phyloP scores from a whole-genome alignment of 2,797 vertebrate genomes.

The Emydoidea blandingii region DNA sequence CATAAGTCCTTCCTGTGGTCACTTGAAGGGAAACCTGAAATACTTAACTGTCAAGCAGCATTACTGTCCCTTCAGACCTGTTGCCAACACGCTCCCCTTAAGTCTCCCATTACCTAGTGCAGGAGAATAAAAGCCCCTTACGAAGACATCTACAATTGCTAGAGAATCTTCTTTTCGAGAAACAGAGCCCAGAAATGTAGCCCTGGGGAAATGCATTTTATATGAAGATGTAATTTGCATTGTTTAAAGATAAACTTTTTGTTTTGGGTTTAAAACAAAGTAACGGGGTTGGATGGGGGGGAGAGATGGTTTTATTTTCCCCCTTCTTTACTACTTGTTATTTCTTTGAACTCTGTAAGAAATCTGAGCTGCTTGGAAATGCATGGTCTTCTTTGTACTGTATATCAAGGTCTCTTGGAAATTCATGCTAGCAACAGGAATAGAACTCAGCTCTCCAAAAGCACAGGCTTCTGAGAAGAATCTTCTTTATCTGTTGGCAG shows the following conservation, averaged over 20 bases:
- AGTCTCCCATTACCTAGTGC: conserved; percentile 42
- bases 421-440: background rate
- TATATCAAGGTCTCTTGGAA: background rate
- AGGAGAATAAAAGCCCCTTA: conserved; percentile 62
- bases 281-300: background rate
- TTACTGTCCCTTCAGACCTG: conserved; percentile 49
- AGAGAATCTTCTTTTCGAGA: conserved; percentile 57
- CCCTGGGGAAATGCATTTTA: conserved; percentile 60
- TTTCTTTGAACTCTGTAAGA: background rate
- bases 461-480: background rate
- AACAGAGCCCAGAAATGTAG: conserved; percentile 58
- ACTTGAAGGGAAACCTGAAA: conserved; percentile 7
- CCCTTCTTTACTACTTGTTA: background rate
- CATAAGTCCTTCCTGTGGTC: background rate
- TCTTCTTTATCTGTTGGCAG: background rate
- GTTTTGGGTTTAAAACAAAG: conserved; percentile 59
- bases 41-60: conserved; percentile 29
- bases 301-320: background rate
- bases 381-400: background rate
- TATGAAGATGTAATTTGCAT: conserved; percentile 42
- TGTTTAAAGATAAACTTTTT: conserved; percentile 70
- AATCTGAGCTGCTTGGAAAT: background rate
- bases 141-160: conserved; percentile 49
- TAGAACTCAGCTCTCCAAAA: background rate
- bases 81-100: conserved; percentile 56